A percentile compares a stretch with the other conserved stretches of the same genome.
phyloP scores from a whole-genome alignment of 2,797 vertebrate species.

The Chloroceryle inda region DNA sequence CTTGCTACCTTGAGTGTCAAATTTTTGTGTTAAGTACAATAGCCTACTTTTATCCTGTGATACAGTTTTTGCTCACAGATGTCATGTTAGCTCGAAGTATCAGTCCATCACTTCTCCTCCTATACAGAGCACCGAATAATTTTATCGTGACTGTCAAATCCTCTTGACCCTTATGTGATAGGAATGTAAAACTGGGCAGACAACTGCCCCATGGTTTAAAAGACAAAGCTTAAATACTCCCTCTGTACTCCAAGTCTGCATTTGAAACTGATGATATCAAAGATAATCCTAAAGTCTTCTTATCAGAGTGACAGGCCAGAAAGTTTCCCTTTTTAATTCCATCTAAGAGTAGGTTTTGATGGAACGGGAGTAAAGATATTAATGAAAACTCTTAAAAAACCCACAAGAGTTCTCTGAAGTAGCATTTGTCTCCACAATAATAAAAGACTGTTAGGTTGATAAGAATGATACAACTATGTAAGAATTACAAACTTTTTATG shows the following conservation, averaged over 20 bases:
- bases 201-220: not conserved
- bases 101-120: not conserved
- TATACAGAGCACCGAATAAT: not conserved
- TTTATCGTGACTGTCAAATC: not conserved
- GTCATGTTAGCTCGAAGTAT: not conserved
- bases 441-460: not conserved
- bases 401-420: not conserved
- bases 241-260: not conserved
- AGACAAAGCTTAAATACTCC: not conserved
- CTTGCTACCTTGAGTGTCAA: not conserved
- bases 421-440: not conserved
- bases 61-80: not conserved
- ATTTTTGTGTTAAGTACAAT: not conserved
- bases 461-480: not conserved
- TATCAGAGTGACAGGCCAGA: not conserved
- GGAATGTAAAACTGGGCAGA: not conserved
- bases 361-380: not conserved
- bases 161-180: not conserved
- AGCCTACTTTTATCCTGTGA: not conserved
- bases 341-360: not conserved
- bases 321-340: not conserved
- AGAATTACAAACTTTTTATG: not conserved
- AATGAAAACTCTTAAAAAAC: not conserved
- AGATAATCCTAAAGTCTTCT: not conserved
- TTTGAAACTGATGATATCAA: not conserved